These are phyloP conservation scores for Metacarcinus magister DNA, from an alignment of 2,888 invertebrate species.

Conservation along the genomic window DNA sequence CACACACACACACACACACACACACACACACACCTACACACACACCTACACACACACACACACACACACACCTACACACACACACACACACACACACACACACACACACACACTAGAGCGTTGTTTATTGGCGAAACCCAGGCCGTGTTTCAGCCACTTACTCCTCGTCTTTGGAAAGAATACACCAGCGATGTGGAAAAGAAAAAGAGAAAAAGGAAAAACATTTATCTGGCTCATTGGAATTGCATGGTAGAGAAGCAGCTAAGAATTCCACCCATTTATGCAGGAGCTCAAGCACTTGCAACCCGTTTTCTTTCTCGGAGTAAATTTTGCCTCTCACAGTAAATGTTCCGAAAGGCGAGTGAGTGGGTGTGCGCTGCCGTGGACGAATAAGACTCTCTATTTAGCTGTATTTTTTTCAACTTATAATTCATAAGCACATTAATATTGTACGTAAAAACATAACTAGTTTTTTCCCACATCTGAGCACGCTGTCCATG, in stretches of 20 bases:
- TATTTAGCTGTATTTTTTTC: background rate
- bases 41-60: background rate
- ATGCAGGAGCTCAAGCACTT: background rate
- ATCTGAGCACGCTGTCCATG: too few species aligned
- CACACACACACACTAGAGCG: background rate
- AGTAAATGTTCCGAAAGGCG: background rate
- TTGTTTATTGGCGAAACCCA: background rate
- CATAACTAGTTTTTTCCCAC: too few species aligned
- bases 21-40: background rate
- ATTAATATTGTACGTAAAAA: background rate
- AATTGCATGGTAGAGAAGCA: conserved; percentile 42
- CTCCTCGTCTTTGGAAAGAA: background rate
- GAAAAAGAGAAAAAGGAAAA: background rate
- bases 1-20: too few species aligned
- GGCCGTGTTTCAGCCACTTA: background rate
- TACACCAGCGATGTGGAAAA: background rate
- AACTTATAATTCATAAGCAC: background rate
- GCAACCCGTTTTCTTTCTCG: background rate
- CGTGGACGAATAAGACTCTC: background rate
- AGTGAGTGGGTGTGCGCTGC: background rate
- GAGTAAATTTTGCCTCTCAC: conserved; percentile 1
- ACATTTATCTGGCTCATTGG: conserved; percentile 48
- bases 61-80: conserved; percentile 4
- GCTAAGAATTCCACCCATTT: background rate
- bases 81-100: conserved; percentile 14